Conservation (phyloP, 2,797 vertebrate genomes). For the Phoebastria nigripes region DNA sequence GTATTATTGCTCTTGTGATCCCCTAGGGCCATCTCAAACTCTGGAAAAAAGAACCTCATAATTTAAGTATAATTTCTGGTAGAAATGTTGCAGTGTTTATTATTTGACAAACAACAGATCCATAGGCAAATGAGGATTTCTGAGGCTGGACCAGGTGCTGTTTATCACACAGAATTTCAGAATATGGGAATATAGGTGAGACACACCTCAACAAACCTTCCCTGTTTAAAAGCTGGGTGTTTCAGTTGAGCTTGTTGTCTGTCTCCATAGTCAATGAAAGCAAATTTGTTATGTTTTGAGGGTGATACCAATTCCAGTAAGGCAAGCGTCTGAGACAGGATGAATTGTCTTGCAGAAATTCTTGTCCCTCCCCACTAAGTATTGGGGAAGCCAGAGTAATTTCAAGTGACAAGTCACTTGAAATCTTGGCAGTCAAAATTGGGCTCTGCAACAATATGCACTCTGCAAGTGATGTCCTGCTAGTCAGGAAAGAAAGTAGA, state of each 20-base stretch:
- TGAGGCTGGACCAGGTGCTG: neutral
- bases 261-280: neutral
- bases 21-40: neutral
- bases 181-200: neutral
- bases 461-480: neutral
- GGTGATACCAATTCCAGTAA: neutral
- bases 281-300: neutral
- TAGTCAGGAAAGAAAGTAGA: neutral
- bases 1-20: neutral
- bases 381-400: neutral
- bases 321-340: neutral
- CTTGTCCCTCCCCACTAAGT: neutral
- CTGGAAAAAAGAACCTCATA: neutral
- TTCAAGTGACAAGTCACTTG: neutral
- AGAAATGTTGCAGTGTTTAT: neutral
- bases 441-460: neutral
- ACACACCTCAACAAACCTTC: neutral
- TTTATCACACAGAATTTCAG: neutral
- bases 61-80: neutral
- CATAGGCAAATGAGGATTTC: neutral
- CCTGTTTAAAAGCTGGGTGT: neutral
- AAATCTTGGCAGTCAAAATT: neutral
- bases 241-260: neutral
- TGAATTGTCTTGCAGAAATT: neutral
- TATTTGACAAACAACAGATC: rapidly evolving